Evolutionary conservation across 1,140 invertebrate genomes (phyloP).

Genomic region (Hycleus phaleratus): DNA sequence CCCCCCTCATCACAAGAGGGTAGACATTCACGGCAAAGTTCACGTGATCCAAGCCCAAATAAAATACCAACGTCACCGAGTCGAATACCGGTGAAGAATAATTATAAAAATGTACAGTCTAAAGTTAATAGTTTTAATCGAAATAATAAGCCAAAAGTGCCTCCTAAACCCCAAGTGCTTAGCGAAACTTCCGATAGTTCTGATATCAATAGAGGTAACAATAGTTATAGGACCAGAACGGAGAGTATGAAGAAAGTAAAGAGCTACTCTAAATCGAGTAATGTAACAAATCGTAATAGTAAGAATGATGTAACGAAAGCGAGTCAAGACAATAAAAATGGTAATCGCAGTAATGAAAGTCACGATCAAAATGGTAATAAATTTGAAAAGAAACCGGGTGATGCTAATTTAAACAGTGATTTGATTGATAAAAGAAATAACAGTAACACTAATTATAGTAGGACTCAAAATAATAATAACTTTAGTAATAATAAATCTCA

Average conservation of each 20-base stretch:
- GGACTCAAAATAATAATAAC: not conserved
- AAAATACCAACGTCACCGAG: conserved; percentile 24
- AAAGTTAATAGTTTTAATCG: conserved; percentile 38
- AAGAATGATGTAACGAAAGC: conserved; percentile 5
- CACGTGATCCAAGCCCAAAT: conserved; percentile 29
- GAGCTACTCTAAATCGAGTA: conserved; percentile 22
- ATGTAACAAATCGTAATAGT: not conserved
- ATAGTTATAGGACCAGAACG: conserved; percentile 9
- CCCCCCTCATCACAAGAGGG: not conserved
- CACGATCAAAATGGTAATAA: conserved; percentile 3
- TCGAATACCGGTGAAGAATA: conserved; percentile 25
- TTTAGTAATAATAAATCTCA: not conserved
- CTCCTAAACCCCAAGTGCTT: conserved; percentile 29
- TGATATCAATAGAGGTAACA: not conserved
- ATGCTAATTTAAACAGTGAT: not conserved
- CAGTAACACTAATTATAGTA: not conserved
- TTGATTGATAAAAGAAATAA: not conserved
- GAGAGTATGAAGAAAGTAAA: conserved; percentile 23
- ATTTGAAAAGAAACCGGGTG: conserved; percentile 7
- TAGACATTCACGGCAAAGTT: conserved; percentile 13
- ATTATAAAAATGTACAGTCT: conserved; percentile 34
- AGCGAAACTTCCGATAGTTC: conserved; percentile 3
- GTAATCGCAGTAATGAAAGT: conserved; percentile 3
- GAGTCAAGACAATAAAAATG: conserved; percentile 6
- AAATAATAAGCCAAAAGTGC: conserved; percentile 32